Conservation (phyloP, 2,888 invertebrate species). For the Horisme vitalbata region DNA sequence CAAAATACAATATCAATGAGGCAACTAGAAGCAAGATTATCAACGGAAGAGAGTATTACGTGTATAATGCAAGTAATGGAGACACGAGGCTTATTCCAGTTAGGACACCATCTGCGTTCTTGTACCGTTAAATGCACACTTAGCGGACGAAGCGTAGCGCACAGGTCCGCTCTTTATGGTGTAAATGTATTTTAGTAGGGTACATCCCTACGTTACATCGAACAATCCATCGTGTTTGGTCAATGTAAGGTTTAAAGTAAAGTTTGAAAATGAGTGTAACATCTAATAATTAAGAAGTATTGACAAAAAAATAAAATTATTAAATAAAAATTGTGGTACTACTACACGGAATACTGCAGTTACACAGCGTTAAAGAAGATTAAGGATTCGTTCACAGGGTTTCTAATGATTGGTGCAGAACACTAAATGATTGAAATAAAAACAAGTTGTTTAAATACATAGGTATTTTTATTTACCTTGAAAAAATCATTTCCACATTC, state of each 20-base stretch:
- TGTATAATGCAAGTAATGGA: conserved; percentile 84
- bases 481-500: conserved; percentile 59
- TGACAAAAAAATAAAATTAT: too few species aligned
- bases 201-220: too few species aligned
- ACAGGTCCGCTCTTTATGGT: conserved; percentile 1
- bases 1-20: conserved; percentile 44
- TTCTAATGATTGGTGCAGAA: conserved; percentile 38
- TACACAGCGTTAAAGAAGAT: too few species aligned
- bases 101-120: conserved; percentile 88
- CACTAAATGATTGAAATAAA: conserved; percentile 43
- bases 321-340: too few species aligned
- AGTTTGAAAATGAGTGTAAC: too few species aligned
- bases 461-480: conserved; percentile 74
- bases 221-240: too few species aligned
- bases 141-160: conserved; percentile 6
- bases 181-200: too few species aligned
- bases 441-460: conserved; percentile 52
- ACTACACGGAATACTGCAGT: too few species aligned
- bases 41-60: conserved; percentile 90
- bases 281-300: too few species aligned
- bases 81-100: conserved; percentile 88
- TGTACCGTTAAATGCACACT: conserved; percentile 80
- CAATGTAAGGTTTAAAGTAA: too few species aligned
- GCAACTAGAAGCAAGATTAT: conserved; percentile 81
- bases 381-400: too few species aligned